Percentiles rank a stretch among this genome's conserved stretches.
These are phyloP conservation scores for Thalpophila matura DNA, from an alignment of 2,888 invertebrate genomes.

Conservation along the genomic window DNA sequence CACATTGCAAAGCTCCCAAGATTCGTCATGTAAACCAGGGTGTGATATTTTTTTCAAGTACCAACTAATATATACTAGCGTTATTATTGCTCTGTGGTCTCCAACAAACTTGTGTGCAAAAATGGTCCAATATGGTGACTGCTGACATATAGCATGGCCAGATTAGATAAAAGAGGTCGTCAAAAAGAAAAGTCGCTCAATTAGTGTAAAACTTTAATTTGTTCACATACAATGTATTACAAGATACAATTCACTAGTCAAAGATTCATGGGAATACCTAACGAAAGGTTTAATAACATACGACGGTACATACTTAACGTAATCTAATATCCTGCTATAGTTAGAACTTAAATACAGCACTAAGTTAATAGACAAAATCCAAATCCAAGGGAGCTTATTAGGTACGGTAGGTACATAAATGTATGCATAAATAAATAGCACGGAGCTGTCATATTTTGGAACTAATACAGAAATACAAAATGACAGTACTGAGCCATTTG, in stretches of 20 bases:
- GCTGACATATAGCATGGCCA: background rate
- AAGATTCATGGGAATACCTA: constrained; percentile 56
- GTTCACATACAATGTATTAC: constrained; percentile 54
- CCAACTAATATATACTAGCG: too few relatives aligned
- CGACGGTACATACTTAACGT: constrained; percentile 41
- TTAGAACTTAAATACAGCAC: constrained; percentile 46
- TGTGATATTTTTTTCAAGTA: too few relatives aligned
- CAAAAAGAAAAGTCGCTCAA: constrained; percentile 21
- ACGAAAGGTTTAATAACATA: constrained; percentile 38
- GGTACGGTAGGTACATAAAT: too few relatives aligned
- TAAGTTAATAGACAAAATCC: constrained; percentile 34
- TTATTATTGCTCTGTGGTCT: too few relatives aligned
- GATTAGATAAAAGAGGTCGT: constrained; percentile 18
- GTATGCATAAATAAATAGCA: constrained; percentile 9
- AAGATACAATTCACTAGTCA: constrained; percentile 59
- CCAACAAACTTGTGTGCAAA: too few relatives aligned
- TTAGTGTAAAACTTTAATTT: constrained; percentile 67
- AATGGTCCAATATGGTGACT: too few relatives aligned
- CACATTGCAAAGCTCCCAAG: too few relatives aligned
- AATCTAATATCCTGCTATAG: constrained; percentile 35
- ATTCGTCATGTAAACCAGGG: too few relatives aligned
- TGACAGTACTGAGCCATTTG: constrained; percentile 22
- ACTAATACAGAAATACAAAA: constrained; percentile 6
- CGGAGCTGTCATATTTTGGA: constrained; percentile 12
- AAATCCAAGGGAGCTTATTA: constrained; percentile 25